Percentiles rank a stretch among this genome's conserved stretches.
Conservation (phyloP, 2,113 vertebrate species). For the Corydoras maculifer region DNA sequence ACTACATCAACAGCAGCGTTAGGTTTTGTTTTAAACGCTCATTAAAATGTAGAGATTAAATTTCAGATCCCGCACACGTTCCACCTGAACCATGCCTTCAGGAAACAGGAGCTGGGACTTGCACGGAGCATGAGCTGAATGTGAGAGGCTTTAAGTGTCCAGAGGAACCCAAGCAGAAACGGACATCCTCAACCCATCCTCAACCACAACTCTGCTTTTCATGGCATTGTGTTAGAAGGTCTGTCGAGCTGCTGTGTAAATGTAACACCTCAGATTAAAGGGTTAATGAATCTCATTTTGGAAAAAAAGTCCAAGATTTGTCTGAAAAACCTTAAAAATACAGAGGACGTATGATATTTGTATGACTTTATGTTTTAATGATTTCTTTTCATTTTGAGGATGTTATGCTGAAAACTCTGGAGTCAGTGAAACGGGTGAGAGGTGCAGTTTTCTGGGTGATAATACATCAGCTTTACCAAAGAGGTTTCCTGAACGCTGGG, state of each 20-base stretch:
- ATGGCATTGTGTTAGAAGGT: too few relatives aligned
- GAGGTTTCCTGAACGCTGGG: neutral
- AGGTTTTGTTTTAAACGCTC: neutral
- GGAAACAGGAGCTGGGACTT: slow-evolving; percentile 58
- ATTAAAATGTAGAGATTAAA: neutral
- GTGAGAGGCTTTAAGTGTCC: slow-evolving; percentile 54
- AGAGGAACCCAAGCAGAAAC: slow-evolving; percentile 48
- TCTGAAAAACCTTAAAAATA: too few relatives aligned
- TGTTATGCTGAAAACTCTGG: too few relatives aligned
- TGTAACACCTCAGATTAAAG: too few relatives aligned
- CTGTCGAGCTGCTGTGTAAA: too few relatives aligned
- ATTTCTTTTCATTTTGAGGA: too few relatives aligned
- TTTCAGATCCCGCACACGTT: slow-evolving; percentile 10
- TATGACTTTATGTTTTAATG: too few relatives aligned
- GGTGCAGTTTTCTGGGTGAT: neutral
- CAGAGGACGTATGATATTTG: too few relatives aligned
- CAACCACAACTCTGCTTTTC: neutral
- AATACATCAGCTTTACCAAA: neutral
- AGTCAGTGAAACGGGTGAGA: too few relatives aligned
- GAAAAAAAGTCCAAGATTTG: too few relatives aligned
- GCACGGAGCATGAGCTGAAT: slow-evolving; percentile 54
- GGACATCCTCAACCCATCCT: slow-evolving; percentile 31
- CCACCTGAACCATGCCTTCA: slow-evolving; percentile 40
- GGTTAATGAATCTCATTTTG: too few relatives aligned
- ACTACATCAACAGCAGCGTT: neutral